These are phyloP conservation scores for Rynchops niger DNA, from an alignment of 2,113 vertebrate genomes.

Conservation along the genomic window DNA sequence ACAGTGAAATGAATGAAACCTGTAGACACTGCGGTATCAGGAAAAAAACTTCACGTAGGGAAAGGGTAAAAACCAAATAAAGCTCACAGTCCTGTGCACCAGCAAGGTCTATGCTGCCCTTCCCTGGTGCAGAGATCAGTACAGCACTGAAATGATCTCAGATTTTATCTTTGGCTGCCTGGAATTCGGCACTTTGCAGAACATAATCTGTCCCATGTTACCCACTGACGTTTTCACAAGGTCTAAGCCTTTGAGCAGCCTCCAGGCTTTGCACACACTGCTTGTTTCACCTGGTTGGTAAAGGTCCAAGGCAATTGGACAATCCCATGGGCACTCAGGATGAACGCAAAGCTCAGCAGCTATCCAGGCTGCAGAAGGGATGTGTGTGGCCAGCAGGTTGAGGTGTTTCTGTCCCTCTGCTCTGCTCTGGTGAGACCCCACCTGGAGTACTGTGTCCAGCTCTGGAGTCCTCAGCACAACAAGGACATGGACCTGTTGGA, in stretches of 20 bases:
- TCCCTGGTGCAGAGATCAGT: neutral
- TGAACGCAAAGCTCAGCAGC: neutral
- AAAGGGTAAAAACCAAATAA: neutral
- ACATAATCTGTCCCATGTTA: neutral
- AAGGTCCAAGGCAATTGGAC: neutral
- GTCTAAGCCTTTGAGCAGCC: neutral
- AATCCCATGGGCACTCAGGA: neutral
- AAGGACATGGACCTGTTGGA: too few species aligned
- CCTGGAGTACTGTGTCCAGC: too few species aligned
- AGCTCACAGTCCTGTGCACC: neutral
- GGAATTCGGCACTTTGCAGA: neutral
- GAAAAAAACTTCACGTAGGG: rapidly evolving
- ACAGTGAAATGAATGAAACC: neutral
- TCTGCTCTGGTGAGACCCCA: too few species aligned
- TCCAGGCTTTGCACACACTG: neutral
- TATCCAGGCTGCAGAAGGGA: neutral
- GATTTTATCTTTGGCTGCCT: neutral
- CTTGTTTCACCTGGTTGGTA: neutral
- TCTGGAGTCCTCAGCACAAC: too few species aligned
- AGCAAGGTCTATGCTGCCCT: neutral
- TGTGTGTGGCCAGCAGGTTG: too few species aligned
- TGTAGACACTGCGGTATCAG: neutral
- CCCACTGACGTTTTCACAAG: neutral
- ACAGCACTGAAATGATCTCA: neutral
- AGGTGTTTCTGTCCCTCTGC: too few species aligned